Evolutionary conservation across 2,113 vertebrate genomes (phyloP).

Genomic region (Saccopteryx bilineata): DNA sequence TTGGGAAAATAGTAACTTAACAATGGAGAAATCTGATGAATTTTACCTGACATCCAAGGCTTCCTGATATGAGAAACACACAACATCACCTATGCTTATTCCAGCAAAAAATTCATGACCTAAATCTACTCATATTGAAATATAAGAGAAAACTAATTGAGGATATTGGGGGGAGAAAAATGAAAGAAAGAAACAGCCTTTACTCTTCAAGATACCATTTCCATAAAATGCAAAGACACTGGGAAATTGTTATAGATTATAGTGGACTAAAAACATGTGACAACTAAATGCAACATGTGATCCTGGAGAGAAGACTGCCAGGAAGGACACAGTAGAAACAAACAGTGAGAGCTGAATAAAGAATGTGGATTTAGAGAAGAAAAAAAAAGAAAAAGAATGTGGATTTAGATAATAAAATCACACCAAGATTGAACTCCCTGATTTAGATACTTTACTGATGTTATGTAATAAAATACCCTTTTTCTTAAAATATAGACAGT

Average conservation of each 20-base stretch:
- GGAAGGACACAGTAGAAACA: neutral
- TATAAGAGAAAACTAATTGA: neutral
- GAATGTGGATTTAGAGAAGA: neutral
- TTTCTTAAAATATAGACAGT: neutral
- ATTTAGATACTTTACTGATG: neutral
- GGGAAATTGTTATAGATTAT: neutral
- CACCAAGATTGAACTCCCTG: neutral
- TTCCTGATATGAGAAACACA: neutral
- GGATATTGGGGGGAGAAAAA: neutral
- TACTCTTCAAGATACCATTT: slow-evolving; percentile 6
- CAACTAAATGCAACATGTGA: too few relatives aligned
- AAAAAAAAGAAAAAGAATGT: neutral
- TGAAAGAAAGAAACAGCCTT: neutral
- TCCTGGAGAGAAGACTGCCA: neutral
- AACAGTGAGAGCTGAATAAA: accelerated
- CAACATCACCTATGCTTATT: neutral
- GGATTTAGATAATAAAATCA: neutral
- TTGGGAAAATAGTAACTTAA: neutral
- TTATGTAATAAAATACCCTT: neutral
- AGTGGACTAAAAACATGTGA: neutral
- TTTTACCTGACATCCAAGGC: neutral
- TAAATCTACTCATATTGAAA: neutral
- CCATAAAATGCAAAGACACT: neutral
- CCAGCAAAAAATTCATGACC: neutral
- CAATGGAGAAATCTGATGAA: neutral